Conservation (phyloP, 2,888 invertebrate species). For the Volucella bombylans region DNA sequence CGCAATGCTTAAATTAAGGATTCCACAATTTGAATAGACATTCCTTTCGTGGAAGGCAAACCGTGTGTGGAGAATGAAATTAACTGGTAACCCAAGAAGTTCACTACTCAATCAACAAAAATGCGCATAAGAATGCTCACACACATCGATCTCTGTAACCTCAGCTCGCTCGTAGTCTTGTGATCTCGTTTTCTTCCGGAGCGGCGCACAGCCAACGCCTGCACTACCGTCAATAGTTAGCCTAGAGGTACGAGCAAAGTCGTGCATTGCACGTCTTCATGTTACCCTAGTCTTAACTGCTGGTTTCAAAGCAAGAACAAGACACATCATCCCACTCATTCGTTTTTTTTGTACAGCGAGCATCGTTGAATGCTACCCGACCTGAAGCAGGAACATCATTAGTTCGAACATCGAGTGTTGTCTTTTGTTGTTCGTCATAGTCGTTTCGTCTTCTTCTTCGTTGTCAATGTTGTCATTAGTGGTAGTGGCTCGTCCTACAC, state of each 20-base stretch:
- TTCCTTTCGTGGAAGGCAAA: conserved; percentile 55
- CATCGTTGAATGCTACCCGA: conserved; percentile 37
- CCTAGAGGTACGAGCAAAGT: conserved; percentile 37
- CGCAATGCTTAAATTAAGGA: conserved; percentile 65
- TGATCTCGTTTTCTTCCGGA: conserved; percentile 64
- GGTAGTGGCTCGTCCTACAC: conserved; percentile 63
- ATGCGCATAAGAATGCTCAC: conserved; percentile 62
- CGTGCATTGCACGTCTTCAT: conserved; percentile 46
- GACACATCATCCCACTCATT: conserved; percentile 64
- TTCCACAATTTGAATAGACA: conserved; percentile 71
- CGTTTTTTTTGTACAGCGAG: conserved; percentile 19
- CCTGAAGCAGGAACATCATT: conserved; percentile 64
- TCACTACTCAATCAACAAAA: conserved; percentile 69
- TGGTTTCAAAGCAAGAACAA: conserved; percentile 40
- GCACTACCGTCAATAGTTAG: conserved; percentile 21
- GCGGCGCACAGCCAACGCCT: conserved; percentile 55
- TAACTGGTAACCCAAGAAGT: conserved; percentile 55
- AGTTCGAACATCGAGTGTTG: conserved; percentile 68
- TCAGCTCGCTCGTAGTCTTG: conserved; percentile 10
- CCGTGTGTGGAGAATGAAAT: conserved; percentile 65
- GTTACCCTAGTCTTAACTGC: conserved; percentile 50
- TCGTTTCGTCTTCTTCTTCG: conserved; percentile 26
- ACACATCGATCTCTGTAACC: conserved; percentile 13
- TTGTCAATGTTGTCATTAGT: conserved; percentile 70
- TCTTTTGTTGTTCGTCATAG: conserved; percentile 71